phyloP scores from a whole-genome alignment of 2,888 invertebrate genomes.

The Eilema sororculum region DNA sequence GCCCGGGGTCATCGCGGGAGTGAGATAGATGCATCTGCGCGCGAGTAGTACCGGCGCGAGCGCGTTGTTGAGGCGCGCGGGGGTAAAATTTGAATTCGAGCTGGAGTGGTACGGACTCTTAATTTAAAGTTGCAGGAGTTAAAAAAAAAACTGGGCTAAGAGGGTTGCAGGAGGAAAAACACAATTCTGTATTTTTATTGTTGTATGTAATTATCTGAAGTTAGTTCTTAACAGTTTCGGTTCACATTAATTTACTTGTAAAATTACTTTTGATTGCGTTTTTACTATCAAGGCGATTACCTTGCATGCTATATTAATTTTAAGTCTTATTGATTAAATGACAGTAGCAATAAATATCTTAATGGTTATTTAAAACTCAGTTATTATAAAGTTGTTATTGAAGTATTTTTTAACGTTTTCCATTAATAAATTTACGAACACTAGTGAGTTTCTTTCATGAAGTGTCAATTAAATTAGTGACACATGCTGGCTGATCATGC shows the following conservation, averaged over 20 bases:
- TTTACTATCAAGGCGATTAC: slow-evolving; percentile 48
- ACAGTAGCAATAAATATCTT: not conserved
- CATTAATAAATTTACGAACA: not conserved
- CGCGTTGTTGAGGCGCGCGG: too few species aligned
- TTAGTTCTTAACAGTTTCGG: slow-evolving; percentile 20
- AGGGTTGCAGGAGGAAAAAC: too few species aligned
- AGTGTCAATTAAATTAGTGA: not conserved
- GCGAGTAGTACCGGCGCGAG: too few species aligned
- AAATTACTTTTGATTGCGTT: slow-evolving; percentile 36
- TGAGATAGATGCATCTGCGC: too few species aligned
- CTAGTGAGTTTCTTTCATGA: not conserved
- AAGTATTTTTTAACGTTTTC: not conserved
- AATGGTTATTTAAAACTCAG: not conserved
- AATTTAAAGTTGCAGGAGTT: too few species aligned
- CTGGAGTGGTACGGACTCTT: too few species aligned
- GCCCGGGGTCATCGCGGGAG: too few species aligned
- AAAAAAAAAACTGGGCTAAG: too few species aligned
- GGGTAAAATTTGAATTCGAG: too few species aligned
- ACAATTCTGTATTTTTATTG: too few species aligned
- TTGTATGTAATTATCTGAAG: not conserved
- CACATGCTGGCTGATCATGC: not conserved
- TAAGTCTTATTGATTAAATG: not conserved
- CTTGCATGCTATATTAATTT: slow-evolving; percentile 29
- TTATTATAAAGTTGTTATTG: not conserved
- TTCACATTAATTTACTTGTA: slow-evolving; percentile 35